Conservation (phyloP, 2,888 invertebrate species). For the Stenurella melanura region DNA sequence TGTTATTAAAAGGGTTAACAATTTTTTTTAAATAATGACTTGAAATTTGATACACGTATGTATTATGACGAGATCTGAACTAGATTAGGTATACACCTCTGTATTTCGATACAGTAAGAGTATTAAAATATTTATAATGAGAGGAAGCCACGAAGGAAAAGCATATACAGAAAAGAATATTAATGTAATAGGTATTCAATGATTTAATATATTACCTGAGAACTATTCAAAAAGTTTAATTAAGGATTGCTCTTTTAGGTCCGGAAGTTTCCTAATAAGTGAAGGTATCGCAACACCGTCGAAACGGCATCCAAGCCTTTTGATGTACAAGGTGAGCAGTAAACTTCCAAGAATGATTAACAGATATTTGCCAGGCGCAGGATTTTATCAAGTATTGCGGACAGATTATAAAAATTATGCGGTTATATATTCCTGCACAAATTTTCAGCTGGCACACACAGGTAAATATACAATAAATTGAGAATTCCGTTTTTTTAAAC, state of each 20-base stretch:
- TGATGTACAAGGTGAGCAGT: slow-evolving; percentile 78
- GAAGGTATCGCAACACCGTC: slow-evolving; percentile 79
- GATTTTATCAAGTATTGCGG: slow-evolving; percentile 82
- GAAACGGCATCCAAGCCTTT: slow-evolving; percentile 69
- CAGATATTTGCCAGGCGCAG: slow-evolving; percentile 82
- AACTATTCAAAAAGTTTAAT: background rate
- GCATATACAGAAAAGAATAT: no score
- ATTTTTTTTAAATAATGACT: no score
- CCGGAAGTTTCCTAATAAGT: slow-evolving; percentile 77
- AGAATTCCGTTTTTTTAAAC: background rate
- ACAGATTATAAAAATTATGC: slow-evolving; percentile 85
- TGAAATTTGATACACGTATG: no score
- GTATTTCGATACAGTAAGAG: no score
- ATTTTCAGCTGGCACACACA: slow-evolving; percentile 78
- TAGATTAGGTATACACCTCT: no score
- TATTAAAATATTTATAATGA: no score
- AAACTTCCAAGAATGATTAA: slow-evolving; percentile 80
- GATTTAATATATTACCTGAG: background rate
- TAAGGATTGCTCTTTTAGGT: slow-evolving; percentile 72
- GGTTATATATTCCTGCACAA: slow-evolving; percentile 84
- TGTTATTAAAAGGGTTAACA: no score
- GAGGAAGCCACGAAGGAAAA: no score
- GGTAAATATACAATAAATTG: slow-evolving; percentile 71
- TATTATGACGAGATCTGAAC: no score
- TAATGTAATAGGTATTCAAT: background rate